Evolutionary conservation across 2,888 invertebrate genomes (phyloP), one percentile per base, ranked within the genome.

Genomic region (Aproaerema taeniolella): DNA sequence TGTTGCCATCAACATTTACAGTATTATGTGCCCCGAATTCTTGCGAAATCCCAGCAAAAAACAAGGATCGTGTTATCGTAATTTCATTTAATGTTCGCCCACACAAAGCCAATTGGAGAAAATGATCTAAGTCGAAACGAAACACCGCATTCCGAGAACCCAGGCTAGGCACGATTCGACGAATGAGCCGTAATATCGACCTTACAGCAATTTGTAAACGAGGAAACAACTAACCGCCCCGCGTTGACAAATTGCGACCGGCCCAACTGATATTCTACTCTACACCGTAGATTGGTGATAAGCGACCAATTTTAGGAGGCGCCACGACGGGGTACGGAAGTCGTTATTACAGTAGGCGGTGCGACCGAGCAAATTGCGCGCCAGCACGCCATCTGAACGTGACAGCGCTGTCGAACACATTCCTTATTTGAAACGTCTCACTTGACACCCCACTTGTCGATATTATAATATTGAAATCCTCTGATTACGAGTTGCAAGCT

Each of bases 271-370:
- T 77, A 79, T 74, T 75, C 75, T 72, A 78, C 70, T 76, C 74
- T 61, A 77, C 78, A 71, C 74, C 71, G 65, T 77, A 85, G 85
- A 85, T 85, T 78, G 77, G 83, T 82, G 85, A 85, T 85, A 85
- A 85, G 83, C 85, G 85, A 85, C 83, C 83, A 85, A 85, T 85
- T 85, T 80, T 75, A 81, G 83, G 80, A 83, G 85, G 83, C 85
- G 81, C 83, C 82, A 78, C 80, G 80, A 72, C 81, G 71, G 76
- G 81, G 82, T 79, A 79, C 83, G 85, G 83, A 83, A 85, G 83
- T 82, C 85, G 85, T 85, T 83, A 85, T 85, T 82, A 83, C 80
- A 80, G 85, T 77, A 81, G 83, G 83, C 83, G 83, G 82, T 68
- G 78, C 78, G 77, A 81, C 70, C 64, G 60, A 71, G 72, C 69